phyloP scores from a whole-genome alignment of 2,113 vertebrate genomes.

The Sterna hirundo region DNA sequence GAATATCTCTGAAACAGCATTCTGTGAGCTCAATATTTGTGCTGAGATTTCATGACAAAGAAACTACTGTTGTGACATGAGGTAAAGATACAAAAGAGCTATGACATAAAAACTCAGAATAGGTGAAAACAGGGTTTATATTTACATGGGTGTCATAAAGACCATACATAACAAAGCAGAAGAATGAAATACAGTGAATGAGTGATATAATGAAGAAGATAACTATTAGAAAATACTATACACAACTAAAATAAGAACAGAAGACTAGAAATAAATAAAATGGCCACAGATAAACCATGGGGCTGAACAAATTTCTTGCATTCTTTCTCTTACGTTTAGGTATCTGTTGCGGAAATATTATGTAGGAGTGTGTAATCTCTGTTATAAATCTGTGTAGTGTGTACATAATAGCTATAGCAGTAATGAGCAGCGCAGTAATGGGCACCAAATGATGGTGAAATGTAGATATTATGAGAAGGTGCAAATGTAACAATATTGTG shows the following conservation, averaged over 20 bases:
- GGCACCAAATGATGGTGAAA: not conserved
- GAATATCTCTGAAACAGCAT: not conserved
- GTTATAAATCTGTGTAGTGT: not conserved
- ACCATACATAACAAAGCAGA: not conserved
- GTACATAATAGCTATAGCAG: not conserved
- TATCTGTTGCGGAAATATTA: not conserved
- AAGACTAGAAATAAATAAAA: not conserved
- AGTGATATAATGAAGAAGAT: not conserved
- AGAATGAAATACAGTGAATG: not conserved
- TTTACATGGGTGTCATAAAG: not conserved
- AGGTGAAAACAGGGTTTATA: not conserved
- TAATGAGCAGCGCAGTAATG: not conserved
- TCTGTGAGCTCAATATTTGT: not conserved
- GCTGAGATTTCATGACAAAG: not conserved
- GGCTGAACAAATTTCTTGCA: not conserved
- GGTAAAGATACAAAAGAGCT: not conserved
- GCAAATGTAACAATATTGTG: not conserved
- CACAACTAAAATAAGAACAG: not conserved
- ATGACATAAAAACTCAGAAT: not conserved
- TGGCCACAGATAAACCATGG: fast-evolving
- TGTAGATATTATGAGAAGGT: not conserved
- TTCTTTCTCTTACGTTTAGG: not conserved
- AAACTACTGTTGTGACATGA: not conserved
- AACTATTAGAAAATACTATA: not conserved
- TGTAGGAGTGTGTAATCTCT: not conserved